Conservation (phyloP, 2,113 vertebrate species). For the Polypterus bichir region DNA sequence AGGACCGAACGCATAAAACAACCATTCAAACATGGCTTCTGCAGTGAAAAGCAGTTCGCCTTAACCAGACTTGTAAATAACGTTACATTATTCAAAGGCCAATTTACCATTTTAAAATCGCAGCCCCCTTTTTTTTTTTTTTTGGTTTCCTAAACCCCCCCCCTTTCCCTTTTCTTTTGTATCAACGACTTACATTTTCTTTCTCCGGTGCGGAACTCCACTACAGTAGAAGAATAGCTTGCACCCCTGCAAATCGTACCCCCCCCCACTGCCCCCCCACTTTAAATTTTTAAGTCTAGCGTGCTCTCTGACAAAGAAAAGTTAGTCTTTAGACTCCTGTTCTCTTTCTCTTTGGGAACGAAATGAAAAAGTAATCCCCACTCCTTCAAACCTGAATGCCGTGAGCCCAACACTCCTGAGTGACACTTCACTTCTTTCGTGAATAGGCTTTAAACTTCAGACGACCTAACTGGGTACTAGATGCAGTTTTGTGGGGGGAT, state of each 20-base stretch:
- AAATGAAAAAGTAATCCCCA: conserved; percentile 33
- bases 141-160: too few species aligned
- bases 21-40: too few species aligned
- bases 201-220: conserved; percentile 4
- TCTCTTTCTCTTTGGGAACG: conserved; percentile 32
- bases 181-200: too few species aligned
- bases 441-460: conserved; percentile 53
- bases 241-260: not conserved
- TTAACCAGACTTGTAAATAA: too few species aligned
- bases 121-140: too few species aligned
- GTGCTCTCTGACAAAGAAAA: conserved; percentile 40
- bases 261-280: conserved; percentile 11
- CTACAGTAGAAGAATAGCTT: conserved; percentile 16
- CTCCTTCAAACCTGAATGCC: conserved; percentile 34
- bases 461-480: conserved; percentile 36
- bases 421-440: conserved; percentile 41
- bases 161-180: too few species aligned
- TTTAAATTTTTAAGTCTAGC: conserved; percentile 22
- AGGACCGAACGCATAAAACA: too few species aligned
- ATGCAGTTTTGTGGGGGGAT: conserved; percentile 27
- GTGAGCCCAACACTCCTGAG: conserved; percentile 44
- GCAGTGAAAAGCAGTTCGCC: too few species aligned
- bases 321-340: conserved; percentile 38
- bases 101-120: too few species aligned
- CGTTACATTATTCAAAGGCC: too few species aligned